Percentiles rank a stretch among this genome's conserved stretches.
These are phyloP conservation scores for Tetragonula carbonaria DNA, from an alignment of 2,888 invertebrate species.

Conservation along the genomic window DNA sequence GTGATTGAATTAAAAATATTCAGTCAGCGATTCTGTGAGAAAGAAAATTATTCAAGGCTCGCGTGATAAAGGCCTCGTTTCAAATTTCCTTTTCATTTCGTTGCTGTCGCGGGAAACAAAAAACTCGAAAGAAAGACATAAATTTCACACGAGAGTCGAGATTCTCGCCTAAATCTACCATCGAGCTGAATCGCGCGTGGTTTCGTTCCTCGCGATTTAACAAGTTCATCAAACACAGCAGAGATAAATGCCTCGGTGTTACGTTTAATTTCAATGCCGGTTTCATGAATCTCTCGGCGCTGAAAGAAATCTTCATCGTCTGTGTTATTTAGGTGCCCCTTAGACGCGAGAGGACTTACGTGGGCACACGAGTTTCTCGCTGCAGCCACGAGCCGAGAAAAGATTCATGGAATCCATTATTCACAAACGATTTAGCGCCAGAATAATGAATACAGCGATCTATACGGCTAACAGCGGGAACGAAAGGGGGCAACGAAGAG, in stretches of 20 bases:
- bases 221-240: not conserved
- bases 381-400: conserved; percentile 37
- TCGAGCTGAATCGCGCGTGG: not conserved
- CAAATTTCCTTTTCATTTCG: too few relatives aligned
- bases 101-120: too few relatives aligned
- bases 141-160: too few relatives aligned
- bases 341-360: conserved; percentile 32
- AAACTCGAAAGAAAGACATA: too few relatives aligned
- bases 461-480: conserved; percentile 41
- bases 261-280: not conserved
- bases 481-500: conserved; percentile 8
- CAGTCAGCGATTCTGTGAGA: too few relatives aligned
- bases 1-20: too few relatives aligned
- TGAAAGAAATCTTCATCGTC: not conserved
- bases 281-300: not conserved
- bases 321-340: conserved; percentile 20
- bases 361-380: conserved; percentile 16
- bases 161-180: too few relatives aligned
- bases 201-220: not conserved
- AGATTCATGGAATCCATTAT: conserved; percentile 75
- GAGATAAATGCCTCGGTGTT: not conserved
- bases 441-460: conserved; percentile 75
- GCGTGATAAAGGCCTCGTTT: too few relatives aligned
- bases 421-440: conserved; percentile 76
- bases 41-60: too few relatives aligned